Base-by-base conservation (phyloP, 2,113 vertebrate genomes). In the Oryzias javanicus region DNA sequence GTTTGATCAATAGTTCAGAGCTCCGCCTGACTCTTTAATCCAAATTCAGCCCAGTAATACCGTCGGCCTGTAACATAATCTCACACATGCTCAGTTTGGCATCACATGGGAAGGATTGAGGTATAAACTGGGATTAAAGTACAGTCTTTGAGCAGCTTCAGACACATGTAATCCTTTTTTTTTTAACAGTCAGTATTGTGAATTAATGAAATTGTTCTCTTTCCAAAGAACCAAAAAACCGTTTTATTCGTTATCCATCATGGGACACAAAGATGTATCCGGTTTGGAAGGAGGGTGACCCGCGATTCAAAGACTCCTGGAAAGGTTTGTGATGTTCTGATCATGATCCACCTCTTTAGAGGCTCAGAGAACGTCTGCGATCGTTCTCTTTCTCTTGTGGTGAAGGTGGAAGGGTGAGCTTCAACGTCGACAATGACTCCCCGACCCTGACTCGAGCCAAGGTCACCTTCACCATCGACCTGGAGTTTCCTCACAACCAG, bases 381-480 rank as follows among this genome's bases (percentile, higher is more conserved):
- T 5, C n/a, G 14, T 24, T 8, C 16, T 8, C 25, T 62, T 13
- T 14, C 22, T 24, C 17, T 1, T 59, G 18, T 70, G 7, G 0
- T 44, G 4, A 75, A 98, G 96, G 96, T 2, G 96, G 95, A 6
- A 83, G 84, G 5, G 89, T 97, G 50, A 82, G 86, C 10, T 91
- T 97, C 61, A 88, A 94, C 24, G 88, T 97, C 24, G 90, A 82
- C 20, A 97, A 93, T 13, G 96, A 98, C 16, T 92, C 93, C 1
- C 96, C 96, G 4, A 96, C 96, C 7, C 84, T 98, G 71, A 81
- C 90, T 1, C 95, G 92, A 5, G 96, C 95, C 48, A 91, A 89
- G 54, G 84, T 92, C 22, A 94, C 93, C 35, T 98, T 98, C 87
- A 93, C 85, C 78, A 93, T 95, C 46, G 69, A 91, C 50, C 67